A percentile compares a stretch with the other conserved stretches of the same genome.
phyloP scores from a whole-genome alignment of 2,113 vertebrate species.

The Xenopus laevis region DNA sequence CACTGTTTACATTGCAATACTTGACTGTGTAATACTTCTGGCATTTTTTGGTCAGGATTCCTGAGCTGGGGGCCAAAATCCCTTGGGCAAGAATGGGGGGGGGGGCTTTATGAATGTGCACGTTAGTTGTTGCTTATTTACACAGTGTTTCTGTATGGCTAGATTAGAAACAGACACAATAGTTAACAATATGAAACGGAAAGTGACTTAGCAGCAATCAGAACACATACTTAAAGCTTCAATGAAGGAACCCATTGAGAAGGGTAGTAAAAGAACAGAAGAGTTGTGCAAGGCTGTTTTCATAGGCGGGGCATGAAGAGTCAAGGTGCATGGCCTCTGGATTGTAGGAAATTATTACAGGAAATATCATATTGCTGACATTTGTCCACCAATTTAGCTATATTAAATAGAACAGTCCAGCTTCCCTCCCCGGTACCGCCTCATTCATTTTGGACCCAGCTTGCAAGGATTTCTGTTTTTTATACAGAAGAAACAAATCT shows the following conservation, averaged over 20 bases:
- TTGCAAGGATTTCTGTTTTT: too few relatives aligned
- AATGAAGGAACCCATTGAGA: constrained; percentile 23
- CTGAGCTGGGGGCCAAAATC: constrained; percentile 79
- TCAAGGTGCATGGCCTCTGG: constrained; percentile 2
- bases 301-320: not conserved
- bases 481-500: too few relatives aligned
- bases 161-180: too few relatives aligned
- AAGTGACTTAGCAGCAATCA: not conserved
- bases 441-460: too few relatives aligned
- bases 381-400: constrained; percentile 18
- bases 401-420: constrained; percentile 2
- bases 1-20: constrained; percentile 96
- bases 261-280: not conserved
- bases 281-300: constrained; percentile 3
- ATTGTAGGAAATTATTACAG: constrained; percentile 28
- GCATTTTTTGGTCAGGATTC: constrained; percentile 91
- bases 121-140: constrained; percentile 57
- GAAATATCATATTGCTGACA: constrained; percentile 36
- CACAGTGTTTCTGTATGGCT: constrained; percentile 47
- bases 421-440: too few relatives aligned
- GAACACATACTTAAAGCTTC: not conserved
- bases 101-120: constrained; percentile 35
- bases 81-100: constrained; percentile 70
- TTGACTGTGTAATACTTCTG: constrained; percentile 99
- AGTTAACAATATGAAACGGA: too few relatives aligned